Percentiles rank a stretch among this genome's conserved stretches.
phyloP scores from a whole-genome alignment of 2,113 vertebrate species.

The Rhinoptilus africanus region DNA sequence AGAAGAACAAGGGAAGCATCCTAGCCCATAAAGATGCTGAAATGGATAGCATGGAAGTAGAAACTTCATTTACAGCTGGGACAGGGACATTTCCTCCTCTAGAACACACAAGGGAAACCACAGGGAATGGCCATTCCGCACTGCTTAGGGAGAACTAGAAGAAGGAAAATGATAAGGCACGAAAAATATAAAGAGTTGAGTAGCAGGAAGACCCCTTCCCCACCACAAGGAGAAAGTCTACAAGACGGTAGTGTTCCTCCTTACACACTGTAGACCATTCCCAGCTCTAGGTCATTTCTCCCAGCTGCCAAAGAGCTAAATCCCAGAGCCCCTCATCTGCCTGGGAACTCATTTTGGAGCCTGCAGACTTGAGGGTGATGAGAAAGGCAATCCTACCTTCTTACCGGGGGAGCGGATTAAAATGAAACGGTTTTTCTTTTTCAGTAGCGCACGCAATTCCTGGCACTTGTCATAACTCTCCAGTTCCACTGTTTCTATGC shows the following conservation, averaged over 20 bases:
- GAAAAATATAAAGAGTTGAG: neutral
- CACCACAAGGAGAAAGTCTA: neutral
- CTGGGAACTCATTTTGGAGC: neutral
- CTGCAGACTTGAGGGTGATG: neutral
- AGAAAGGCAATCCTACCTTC: conserved; percentile 82
- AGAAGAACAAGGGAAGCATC: neutral
- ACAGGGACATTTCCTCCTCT: neutral
- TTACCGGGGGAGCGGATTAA: conserved; percentile 83
- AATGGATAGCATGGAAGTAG: neutral
- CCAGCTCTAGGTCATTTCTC: neutral
- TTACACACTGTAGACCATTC: neutral
- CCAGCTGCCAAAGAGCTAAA: neutral
- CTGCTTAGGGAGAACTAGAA: neutral
- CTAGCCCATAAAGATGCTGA: neutral
- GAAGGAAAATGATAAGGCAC: neutral
- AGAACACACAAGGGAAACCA: neutral
- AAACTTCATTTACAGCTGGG: neutral
- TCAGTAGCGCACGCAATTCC: conserved; percentile 86
- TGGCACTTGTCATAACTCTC: conserved; percentile 91
- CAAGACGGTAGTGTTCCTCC: neutral
- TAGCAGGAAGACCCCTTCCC: neutral
- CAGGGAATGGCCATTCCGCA: neutral
- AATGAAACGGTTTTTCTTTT: conserved; percentile 87
- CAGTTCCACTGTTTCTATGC: conserved; percentile 88
- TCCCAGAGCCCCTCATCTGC: neutral